Evolutionary conservation across 2,888 invertebrate genomes (phyloP), one percentile per base, ranked within the genome.

Genomic region (Drosophila neonasuta): DNA sequence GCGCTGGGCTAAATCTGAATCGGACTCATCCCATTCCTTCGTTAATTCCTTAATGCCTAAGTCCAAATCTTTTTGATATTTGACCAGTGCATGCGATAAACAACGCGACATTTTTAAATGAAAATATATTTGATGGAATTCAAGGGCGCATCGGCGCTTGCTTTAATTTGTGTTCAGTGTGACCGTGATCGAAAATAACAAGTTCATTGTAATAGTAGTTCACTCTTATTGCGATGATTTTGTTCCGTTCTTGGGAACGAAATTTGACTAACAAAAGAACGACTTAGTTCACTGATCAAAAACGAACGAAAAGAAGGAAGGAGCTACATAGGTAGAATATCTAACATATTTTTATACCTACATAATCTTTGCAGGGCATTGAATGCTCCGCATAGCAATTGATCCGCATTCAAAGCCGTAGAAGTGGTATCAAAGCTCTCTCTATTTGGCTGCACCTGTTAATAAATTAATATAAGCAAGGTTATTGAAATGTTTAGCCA

Each of bases 361-460:
- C 79, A 73, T 1, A 69, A 36, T 42, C 64, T 75, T n/a, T 75
- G 44, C 13, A 79, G 13, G 7, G 57, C 32, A 5, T 77, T 56
- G 0, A 64, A 42, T 9, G 71, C 6, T 7, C 52, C 32, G 6
- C 67, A 64, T 8, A 68, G 13, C 3, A 76, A 52, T 17, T 71
- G 76, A 34, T 81, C 81, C 2, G 51, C 11, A 17, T 52, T 61
- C 20, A 57, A 15, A 24, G 42, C 39, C 10, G 3, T 11, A 3
- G n/a, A 7, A n/a, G n/a, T 54, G 7, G 9, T 20, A 1, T 60
- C 49, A 41, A 10, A 11, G n/a, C 64, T 29, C 7, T 10, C n/a
- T 9, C 45, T 56, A 2, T 56, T 71, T 32, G 54, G 15, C 29
- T 64, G 63, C 29, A 49, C 56, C 77, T 77, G 52, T 45, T 46